phyloP scores from a whole-genome alignment of 2,888 invertebrate species.

The Drosophila pseudotalamancana region DNA sequence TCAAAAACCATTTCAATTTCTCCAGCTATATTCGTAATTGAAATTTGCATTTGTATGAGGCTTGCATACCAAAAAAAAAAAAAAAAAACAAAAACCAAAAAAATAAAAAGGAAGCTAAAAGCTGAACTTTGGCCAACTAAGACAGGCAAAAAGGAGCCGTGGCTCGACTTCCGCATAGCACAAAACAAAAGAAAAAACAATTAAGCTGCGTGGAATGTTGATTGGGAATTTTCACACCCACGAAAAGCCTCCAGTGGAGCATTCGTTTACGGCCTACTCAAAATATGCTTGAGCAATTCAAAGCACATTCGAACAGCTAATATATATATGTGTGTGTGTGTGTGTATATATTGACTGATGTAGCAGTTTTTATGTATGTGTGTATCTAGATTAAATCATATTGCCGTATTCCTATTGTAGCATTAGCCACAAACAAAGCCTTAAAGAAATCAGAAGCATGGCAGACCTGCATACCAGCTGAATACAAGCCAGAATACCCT shows the following conservation, averaged over 20 bases:
- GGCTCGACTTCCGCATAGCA: conserved; percentile 5
- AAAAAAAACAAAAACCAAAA: conserved; percentile 6
- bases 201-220: conserved; percentile 74
- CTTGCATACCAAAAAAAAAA: conserved; percentile 39
- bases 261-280: conserved; percentile 7
- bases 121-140: conserved; percentile 17
- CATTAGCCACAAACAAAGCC: conserved; percentile 37
- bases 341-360: not conserved
- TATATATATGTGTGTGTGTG: not conserved
- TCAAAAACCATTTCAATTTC: conserved; percentile 74
- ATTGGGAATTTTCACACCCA: conserved; percentile 63
- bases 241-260: not conserved
- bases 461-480: not conserved
- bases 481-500: conserved; percentile 6
- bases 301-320: conserved; percentile 27
- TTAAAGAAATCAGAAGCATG: conserved; percentile 3
- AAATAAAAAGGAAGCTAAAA: too few relatives aligned
- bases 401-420: not conserved
- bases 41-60: conserved; percentile 75
- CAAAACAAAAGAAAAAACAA: conserved; percentile 62
- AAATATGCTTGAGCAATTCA: conserved; percentile 16
- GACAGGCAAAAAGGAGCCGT: conserved; percentile 37
- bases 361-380: conserved; percentile 3
- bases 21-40: conserved; percentile 75
- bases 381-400: not conserved